Evolutionary conservation across 2,888 invertebrate species (phyloP).

Genomic region (Thalpophila matura): DNA sequence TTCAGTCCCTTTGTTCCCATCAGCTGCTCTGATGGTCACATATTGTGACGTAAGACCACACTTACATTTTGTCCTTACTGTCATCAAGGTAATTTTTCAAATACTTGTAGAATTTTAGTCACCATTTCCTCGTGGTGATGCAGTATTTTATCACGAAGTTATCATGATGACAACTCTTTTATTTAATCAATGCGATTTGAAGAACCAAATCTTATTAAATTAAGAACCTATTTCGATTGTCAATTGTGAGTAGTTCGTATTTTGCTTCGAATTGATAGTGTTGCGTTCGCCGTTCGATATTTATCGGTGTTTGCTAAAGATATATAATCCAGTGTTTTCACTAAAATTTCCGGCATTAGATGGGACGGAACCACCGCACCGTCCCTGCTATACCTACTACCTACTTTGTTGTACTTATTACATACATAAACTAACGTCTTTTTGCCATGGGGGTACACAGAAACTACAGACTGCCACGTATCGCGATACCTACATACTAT

Average conservation of each 20-base stretch:
- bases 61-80: slow-evolving; percentile 27
- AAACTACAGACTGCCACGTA: too few relatives aligned
- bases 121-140: slow-evolving; percentile 20
- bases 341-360: slow-evolving; percentile 37
- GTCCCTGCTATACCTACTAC: too few relatives aligned
- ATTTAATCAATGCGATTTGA: background rate
- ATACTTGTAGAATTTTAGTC: slow-evolving; percentile 4
- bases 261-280: background rate
- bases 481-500: too few relatives aligned
- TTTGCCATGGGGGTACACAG: too few relatives aligned
- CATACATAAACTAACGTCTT: too few relatives aligned
- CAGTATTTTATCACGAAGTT: slow-evolving; percentile 7
- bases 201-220: too few relatives aligned
- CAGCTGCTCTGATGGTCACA: slow-evolving; percentile 27
- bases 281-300: background rate
- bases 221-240: background rate
- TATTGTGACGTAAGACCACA: slow-evolving; percentile 21
- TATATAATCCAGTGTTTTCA: too few relatives aligned
- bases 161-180: background rate
- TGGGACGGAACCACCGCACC: slow-evolving; percentile 15
- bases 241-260: background rate
- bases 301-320: too few relatives aligned
- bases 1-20: slow-evolving; percentile 56
- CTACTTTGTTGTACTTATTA: too few relatives aligned
- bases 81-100: slow-evolving; percentile 25